phyloP scores from a whole-genome alignment of 1,140 invertebrate genomes.

The Ephestia elutella region DNA sequence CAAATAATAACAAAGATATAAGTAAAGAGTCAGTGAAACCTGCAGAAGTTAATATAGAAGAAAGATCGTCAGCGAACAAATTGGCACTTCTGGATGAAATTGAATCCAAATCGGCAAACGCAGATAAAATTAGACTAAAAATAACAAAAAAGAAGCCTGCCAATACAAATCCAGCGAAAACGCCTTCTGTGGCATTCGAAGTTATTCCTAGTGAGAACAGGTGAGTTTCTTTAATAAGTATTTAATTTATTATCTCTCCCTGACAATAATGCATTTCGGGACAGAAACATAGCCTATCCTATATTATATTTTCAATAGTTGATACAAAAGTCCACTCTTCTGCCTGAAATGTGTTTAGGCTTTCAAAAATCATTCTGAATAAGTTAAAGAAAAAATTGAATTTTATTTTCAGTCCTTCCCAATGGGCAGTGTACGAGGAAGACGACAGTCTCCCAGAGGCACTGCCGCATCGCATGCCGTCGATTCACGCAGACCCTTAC shows the following conservation, averaged over 20 bases:
- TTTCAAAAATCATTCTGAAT: too few species aligned
- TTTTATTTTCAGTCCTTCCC: conserved; percentile 50
- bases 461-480: conserved; percentile 46
- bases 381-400: background rate
- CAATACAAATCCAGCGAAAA: conserved; percentile 47
- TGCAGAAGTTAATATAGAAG: conserved; percentile 44
- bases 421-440: conserved; percentile 64
- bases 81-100: conserved; percentile 37
- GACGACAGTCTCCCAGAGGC: conserved; percentile 44
- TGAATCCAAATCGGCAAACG: conserved; percentile 30
- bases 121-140: conserved; percentile 23
- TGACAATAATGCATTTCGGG: too few species aligned
- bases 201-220: conserved; percentile 75
- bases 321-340: too few species aligned
- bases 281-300: too few species aligned
- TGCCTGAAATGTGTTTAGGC: too few species aligned
- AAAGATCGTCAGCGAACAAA: conserved; percentile 50
- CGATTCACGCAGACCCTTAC: conserved; percentile 54
- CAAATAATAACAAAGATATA: conserved; percentile 35
- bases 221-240: conserved; percentile 46
- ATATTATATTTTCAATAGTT: too few species aligned
- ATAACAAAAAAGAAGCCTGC: conserved; percentile 32
- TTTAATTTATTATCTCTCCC: too few species aligned
- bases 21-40: conserved; percentile 47
- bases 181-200: conserved; percentile 69